Evolutionary conservation across 35 echinoderm and acorn worm species (phyloP).

Genomic region (Heliocidaris erythrogramma): DNA sequence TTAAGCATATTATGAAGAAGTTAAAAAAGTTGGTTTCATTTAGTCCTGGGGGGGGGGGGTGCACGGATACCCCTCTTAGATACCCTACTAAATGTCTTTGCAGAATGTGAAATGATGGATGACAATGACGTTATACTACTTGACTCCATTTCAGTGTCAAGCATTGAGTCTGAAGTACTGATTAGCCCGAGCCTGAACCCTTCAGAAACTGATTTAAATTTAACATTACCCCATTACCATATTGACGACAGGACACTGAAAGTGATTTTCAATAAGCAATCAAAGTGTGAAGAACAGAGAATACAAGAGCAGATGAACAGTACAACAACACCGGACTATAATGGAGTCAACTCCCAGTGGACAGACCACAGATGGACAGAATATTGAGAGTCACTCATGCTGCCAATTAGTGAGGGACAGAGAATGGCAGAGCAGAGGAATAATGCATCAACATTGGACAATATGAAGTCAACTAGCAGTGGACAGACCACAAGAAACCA

Average conservation of each 20-base stretch:
- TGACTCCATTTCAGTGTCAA: conserved; percentile 25
- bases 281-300: not conserved
- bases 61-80: no score
- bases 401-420: no score
- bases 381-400: no score
- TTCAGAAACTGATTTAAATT: not conserved
- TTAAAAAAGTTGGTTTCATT: no score
- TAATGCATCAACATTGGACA: no score
- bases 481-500: conserved; percentile 17
- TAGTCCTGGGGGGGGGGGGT: no score
- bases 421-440: no score
- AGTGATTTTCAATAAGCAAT: not conserved
- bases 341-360: no score
- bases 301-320: conserved; percentile 13
- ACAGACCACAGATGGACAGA: no score
- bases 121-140: conserved; percentile 21
- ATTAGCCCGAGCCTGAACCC: not conserved
- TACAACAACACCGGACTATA: not conserved
- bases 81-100: not conserved
- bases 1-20: no score
- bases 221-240: conserved; percentile 28
- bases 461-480: conserved; percentile 35
- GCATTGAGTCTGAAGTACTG: conserved; percentile 22
- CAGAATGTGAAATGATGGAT: conserved; percentile 2
- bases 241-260: not conserved